phyloP scores from a whole-genome alignment of 2,113 vertebrate genomes.

The Verasper variegatus region DNA sequence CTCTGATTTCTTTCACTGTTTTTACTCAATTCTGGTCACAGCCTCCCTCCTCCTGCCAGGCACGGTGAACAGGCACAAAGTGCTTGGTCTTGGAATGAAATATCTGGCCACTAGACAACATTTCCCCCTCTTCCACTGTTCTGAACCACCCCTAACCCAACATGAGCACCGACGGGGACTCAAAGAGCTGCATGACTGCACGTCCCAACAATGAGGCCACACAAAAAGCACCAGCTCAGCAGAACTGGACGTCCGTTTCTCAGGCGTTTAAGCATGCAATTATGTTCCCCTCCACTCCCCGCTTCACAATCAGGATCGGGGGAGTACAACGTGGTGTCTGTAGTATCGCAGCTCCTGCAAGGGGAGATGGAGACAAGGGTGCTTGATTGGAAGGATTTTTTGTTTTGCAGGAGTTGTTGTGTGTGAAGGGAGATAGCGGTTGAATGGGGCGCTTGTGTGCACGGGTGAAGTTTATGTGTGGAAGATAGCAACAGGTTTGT shows the following conservation, averaged over 20 bases:
- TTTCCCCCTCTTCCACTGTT: constrained; percentile 53
- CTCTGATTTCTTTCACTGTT: constrained; percentile 30
- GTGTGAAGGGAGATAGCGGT: constrained; percentile 26
- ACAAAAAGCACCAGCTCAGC: constrained; percentile 79
- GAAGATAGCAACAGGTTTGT: neutral
- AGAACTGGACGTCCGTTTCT: constrained; percentile 80
- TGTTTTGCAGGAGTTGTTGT: constrained; percentile 26
- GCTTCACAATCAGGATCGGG: constrained; percentile 62
- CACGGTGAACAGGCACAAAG: constrained; percentile 58
- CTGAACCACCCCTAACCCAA: constrained; percentile 66
- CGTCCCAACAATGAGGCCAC: constrained; percentile 80
- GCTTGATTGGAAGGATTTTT: constrained; percentile 37
- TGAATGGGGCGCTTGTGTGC: constrained; percentile 11
- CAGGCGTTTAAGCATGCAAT: constrained; percentile 81
- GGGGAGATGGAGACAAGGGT: constrained; percentile 36
- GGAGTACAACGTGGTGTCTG: constrained; percentile 68
- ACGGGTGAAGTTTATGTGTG: neutral
- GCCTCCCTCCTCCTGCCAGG: constrained; percentile 44
- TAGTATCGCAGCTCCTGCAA: constrained; percentile 45
- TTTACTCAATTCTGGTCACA: constrained; percentile 40
- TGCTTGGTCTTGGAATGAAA: constrained; percentile 68
- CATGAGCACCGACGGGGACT: constrained; percentile 66
- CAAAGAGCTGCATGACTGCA: constrained; percentile 81
- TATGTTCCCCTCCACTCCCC: constrained; percentile 68
- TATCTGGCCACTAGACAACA: constrained; percentile 66